phyloP scores from a whole-genome alignment of 2,888 invertebrate species.

The Tribolium freemani region DNA sequence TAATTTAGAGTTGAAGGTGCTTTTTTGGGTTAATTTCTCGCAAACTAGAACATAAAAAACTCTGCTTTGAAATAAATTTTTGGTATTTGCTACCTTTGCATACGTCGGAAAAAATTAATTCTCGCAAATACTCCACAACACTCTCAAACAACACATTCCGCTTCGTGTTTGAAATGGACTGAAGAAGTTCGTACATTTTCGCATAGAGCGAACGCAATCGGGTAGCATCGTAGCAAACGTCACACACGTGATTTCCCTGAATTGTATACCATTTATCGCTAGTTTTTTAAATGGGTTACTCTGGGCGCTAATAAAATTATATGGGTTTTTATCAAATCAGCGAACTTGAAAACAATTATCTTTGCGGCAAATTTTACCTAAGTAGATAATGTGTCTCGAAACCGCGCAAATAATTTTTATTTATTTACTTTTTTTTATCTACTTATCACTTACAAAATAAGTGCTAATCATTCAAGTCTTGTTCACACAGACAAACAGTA shows the following conservation, averaged over 20 bases:
- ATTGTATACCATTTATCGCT: slow-evolving; percentile 8
- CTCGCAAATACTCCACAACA: slow-evolving; percentile 32
- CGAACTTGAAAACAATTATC: slow-evolving; percentile 1
- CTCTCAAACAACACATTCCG: slow-evolving; percentile 17
- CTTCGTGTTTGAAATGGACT: slow-evolving; percentile 32
- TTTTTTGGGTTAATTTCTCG: no score
- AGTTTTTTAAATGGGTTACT: not conserved
- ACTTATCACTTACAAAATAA: not conserved
- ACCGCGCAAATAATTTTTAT: not conserved
- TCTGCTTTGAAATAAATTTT: not conserved
- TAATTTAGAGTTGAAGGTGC: no score
- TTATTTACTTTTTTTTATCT: not conserved
- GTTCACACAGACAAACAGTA: no score
- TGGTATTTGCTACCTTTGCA: slow-evolving; percentile 48
- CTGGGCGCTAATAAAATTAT: not conserved
- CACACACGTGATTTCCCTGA: slow-evolving; percentile 22
- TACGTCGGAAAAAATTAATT: slow-evolving; percentile 46
- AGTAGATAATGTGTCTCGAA: not conserved
- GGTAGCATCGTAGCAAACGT: slow-evolving; percentile 14
- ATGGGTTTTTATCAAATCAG: not conserved
- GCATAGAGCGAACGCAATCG: not conserved
- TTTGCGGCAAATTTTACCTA: not conserved
- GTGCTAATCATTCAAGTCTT: no score
- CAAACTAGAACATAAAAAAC: not conserved
- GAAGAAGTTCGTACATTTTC: slow-evolving; percentile 19